Percentiles rank a stretch among this genome's conserved stretches.
phyloP scores from a whole-genome alignment of 2,113 vertebrate genomes.

The Chaenogobius annularis region DNA sequence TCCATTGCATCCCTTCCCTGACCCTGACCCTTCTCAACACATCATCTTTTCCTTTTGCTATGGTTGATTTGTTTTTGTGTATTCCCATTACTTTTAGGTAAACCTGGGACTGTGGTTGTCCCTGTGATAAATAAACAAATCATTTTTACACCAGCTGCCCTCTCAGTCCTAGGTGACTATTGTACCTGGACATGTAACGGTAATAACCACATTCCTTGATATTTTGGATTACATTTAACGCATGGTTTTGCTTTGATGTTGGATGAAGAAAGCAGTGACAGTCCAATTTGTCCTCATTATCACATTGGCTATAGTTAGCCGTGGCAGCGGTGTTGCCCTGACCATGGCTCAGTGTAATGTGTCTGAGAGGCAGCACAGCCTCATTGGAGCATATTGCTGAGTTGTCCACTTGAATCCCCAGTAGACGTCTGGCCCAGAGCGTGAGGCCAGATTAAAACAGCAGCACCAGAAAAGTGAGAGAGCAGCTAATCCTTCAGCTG shows the following conservation, averaged over 20 bases:
- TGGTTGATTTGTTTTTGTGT: too few relatives aligned
- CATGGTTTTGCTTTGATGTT: background rate
- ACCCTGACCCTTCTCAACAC: too few relatives aligned
- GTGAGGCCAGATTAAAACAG: conserved; percentile 60
- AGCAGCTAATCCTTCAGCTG: conserved; percentile 62
- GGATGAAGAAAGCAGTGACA: conserved; percentile 9
- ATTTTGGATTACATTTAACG: background rate
- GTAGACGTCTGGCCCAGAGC: conserved; percentile 27
- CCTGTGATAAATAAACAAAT: too few relatives aligned
- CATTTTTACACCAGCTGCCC: too few relatives aligned
- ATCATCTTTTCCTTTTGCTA: too few relatives aligned
- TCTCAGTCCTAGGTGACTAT: too few relatives aligned
- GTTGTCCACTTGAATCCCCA: conserved; percentile 60
- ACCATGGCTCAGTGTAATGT: conserved; percentile 23
- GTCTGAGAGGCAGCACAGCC: conserved; percentile 45
- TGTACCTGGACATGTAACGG: background rate
- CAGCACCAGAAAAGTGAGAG: conserved; percentile 22
- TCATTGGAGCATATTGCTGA: conserved; percentile 60
- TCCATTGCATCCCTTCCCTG: too few relatives aligned
- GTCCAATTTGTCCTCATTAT: conserved; percentile 44
- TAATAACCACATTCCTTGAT: background rate
- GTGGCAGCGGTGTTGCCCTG: conserved; percentile 10
- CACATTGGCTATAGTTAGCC: conserved; percentile 14
- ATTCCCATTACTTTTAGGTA: too few relatives aligned
- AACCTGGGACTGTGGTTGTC: too few relatives aligned